Percentiles rank a stretch among this genome's conserved stretches.
Evolutionary conservation across 2,888 invertebrate genomes (phyloP).

Genomic region (Mythimna loreyi): DNA sequence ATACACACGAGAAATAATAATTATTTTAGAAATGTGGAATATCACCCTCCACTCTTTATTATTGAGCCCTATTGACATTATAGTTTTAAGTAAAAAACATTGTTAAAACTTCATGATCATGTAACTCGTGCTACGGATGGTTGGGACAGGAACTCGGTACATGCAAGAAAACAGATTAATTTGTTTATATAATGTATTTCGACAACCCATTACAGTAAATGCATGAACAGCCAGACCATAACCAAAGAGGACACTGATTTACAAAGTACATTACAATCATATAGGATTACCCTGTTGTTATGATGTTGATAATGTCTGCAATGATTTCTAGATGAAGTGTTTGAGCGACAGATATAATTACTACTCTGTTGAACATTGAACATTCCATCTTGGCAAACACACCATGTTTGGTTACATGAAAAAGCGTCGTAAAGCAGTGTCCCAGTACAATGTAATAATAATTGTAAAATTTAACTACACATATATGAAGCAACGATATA

Average conservation of each 20-base stretch:
- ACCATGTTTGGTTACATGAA: background rate
- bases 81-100: background rate
- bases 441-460: constrained; percentile 70
- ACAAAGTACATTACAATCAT: constrained; percentile 51
- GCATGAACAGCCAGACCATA: constrained; percentile 83
- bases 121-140: constrained; percentile 78
- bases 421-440: constrained; percentile 70
- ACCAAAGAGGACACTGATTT: constrained; percentile 74
- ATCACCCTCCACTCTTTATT: background rate
- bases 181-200: constrained; percentile 87
- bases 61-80: no score
- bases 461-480: constrained; percentile 75
- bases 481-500: constrained; percentile 79
- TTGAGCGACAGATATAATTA: constrained; percentile 19
- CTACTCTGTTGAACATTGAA: constrained; percentile 3
- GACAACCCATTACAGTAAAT: constrained; percentile 85
- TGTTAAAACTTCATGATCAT: background rate
- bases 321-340: constrained; percentile 5
- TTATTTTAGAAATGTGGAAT: background rate
- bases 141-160: constrained; percentile 78
- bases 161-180: constrained; percentile 90
- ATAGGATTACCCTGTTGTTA: constrained; percentile 18
- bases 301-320: constrained; percentile 10
- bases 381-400: constrained; percentile 17
- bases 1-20: background rate